These are phyloP conservation scores for Phoxinus phoxinus DNA, from an alignment of 2,113 vertebrate species.

Conservation along the genomic window DNA sequence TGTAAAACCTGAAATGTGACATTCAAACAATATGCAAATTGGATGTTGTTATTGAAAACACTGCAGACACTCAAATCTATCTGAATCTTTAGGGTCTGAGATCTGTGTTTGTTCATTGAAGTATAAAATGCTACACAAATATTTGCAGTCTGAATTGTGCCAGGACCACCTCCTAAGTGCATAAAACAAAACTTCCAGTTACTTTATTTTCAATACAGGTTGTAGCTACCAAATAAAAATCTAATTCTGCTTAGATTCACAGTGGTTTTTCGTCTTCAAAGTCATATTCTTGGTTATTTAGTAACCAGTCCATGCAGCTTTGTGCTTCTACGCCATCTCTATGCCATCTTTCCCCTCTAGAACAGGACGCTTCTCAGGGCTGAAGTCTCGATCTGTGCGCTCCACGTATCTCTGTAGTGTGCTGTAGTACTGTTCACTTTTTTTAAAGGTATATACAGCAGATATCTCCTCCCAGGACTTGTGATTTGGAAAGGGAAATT, in stretches of 20 bases:
- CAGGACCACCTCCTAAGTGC: neutral
- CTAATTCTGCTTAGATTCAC: neutral
- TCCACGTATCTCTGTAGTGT: slow-evolving; percentile 80
- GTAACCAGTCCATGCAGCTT: neutral
- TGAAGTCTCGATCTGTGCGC: slow-evolving; percentile 56
- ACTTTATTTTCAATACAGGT: neutral
- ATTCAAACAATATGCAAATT: neutral
- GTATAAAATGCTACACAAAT: neutral
- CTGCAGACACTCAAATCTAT: neutral
- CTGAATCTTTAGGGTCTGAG: neutral
- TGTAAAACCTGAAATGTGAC: neutral
- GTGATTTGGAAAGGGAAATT: slow-evolving; percentile 75
- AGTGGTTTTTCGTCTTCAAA: neutral
- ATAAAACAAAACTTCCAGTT: neutral
- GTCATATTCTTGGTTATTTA: neutral
- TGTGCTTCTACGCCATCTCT: slow-evolving; percentile 21
- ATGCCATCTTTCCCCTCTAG: neutral
- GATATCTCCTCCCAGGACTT: slow-evolving; percentile 80
- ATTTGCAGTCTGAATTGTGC: neutral
- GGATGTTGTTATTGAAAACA: neutral
- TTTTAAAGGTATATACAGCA: slow-evolving; percentile 67
- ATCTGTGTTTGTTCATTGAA: neutral
- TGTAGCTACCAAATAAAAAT: neutral
- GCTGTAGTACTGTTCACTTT: slow-evolving; percentile 77
- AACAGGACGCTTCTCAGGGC: slow-evolving; percentile 63